phyloP scores from a whole-genome alignment of 2,797 vertebrate genomes.

The Picus viridis region DNA sequence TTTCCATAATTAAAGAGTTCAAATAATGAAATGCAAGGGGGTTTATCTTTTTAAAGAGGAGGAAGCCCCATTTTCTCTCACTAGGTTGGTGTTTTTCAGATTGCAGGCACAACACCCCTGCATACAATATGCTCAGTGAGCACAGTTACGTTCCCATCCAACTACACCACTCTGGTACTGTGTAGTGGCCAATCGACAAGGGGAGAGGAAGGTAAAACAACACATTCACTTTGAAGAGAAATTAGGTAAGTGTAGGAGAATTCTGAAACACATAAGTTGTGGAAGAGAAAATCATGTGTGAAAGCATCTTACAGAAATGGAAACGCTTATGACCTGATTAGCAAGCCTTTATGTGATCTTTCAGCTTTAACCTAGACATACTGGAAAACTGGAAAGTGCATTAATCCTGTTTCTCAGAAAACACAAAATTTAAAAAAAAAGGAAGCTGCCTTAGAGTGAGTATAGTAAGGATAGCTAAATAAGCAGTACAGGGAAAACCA shows the following conservation, averaged over 20 bases:
- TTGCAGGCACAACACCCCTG: neutral
- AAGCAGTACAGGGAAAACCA: neutral
- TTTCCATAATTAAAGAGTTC: neutral
- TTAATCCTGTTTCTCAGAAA: neutral
- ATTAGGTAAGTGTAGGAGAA: neutral
- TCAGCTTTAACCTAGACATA: neutral
- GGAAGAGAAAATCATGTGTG: neutral
- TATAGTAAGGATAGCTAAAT: neutral
- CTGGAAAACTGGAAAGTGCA: neutral
- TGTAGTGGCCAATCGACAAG: neutral
- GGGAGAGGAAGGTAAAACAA: neutral
- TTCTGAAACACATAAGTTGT: neutral
- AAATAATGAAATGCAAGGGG: neutral
- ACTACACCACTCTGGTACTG: neutral
- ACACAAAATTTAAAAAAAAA: neutral
- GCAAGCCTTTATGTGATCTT: neutral
- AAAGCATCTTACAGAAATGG: neutral
- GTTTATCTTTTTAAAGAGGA: neutral
- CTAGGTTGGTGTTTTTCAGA: neutral
- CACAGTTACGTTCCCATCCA: neutral
- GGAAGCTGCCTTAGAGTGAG: neutral
- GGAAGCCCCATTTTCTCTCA: neutral
- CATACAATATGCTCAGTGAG: neutral
- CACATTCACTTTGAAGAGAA: neutral
- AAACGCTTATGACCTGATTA: neutral